Evolutionary conservation across 30 jellyfish, hydroid and myxozoan genomes (phyloP).

Genomic region (Phacellophora camtschatica): DNA sequence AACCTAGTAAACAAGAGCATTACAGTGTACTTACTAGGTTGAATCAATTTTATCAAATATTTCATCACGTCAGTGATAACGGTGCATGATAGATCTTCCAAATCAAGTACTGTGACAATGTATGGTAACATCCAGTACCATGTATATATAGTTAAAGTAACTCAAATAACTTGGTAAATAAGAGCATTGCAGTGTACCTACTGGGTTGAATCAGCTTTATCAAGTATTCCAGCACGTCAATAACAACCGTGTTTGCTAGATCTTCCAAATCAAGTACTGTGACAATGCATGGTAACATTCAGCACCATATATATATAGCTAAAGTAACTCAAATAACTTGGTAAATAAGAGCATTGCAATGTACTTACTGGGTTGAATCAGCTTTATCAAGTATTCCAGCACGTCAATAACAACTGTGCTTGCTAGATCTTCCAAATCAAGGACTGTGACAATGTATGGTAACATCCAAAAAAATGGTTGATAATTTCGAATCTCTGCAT

Average conservation of each 20-base stretch:
- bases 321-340: too few species aligned
- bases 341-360: neutral
- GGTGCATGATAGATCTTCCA: constrained; percentile 15
- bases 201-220: neutral
- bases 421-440: constrained; percentile 35
- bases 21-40: neutral
- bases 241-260: neutral
- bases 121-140: constrained; percentile 52
- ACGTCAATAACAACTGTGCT: constrained; percentile 9
- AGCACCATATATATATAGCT: too few species aligned
- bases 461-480: constrained; percentile 47
- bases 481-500: neutral
- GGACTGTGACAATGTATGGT: constrained; percentile 29
- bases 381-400: neutral
- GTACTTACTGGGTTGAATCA: constrained; percentile 16
- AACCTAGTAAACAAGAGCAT: too few species aligned
- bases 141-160: too few species aligned
- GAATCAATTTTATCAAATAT: neutral
- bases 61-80: constrained; percentile 4
- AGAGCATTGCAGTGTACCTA: too few species aligned
- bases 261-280: constrained; percentile 51
- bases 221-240: constrained; percentile 6
- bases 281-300: constrained; percentile 30
- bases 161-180: too few species aligned
- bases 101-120: constrained; percentile 35